Conservation (phyloP, 53 echinoderm and acorn worm genomes). For the Mesocentrotus franciscanus region DNA sequence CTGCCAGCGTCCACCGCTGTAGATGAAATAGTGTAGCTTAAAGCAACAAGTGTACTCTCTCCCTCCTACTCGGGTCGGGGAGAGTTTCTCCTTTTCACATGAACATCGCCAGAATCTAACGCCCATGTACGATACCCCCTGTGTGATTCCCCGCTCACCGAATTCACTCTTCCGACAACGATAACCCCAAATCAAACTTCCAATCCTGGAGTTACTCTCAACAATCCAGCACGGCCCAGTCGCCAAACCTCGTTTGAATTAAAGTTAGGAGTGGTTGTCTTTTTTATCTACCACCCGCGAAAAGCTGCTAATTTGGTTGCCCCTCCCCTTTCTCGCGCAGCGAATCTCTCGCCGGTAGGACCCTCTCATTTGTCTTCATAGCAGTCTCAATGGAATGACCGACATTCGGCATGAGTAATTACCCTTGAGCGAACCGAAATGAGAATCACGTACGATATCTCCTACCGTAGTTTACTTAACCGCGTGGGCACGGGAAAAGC, state of each 20-base stretch:
- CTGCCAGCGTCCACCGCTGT: constrained; percentile 48
- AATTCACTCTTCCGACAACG: neutral
- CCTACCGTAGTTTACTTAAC: constrained; percentile 17
- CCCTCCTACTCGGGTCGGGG: neutral
- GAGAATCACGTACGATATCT: constrained; percentile 39
- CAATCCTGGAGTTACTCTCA: neutral
- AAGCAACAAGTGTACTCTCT: constrained; percentile 58
- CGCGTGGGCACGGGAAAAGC: constrained; percentile 49
- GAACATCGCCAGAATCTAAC: constrained; percentile 41
- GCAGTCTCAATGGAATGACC: constrained; percentile 58
- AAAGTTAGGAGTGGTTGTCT: constrained; percentile 14
- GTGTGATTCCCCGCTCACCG: neutral
- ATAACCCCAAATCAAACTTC: neutral
- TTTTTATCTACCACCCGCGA: constrained; percentile 6
- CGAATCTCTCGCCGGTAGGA: neutral
- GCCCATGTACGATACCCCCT: constrained; percentile 51
- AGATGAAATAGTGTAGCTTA: constrained; percentile 36
- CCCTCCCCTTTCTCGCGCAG: constrained; percentile 43
- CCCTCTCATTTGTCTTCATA: neutral
- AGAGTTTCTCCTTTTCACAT: constrained; percentile 41
- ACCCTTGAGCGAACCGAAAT: constrained; percentile 34
- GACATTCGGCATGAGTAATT: constrained; percentile 66
- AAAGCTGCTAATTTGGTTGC: constrained; percentile 28
- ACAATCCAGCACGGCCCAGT: neutral
- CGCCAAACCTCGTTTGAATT: constrained; percentile 3